phyloP scores from a whole-genome alignment of 1,140 invertebrate genomes.

The Magallana gigas region DNA sequence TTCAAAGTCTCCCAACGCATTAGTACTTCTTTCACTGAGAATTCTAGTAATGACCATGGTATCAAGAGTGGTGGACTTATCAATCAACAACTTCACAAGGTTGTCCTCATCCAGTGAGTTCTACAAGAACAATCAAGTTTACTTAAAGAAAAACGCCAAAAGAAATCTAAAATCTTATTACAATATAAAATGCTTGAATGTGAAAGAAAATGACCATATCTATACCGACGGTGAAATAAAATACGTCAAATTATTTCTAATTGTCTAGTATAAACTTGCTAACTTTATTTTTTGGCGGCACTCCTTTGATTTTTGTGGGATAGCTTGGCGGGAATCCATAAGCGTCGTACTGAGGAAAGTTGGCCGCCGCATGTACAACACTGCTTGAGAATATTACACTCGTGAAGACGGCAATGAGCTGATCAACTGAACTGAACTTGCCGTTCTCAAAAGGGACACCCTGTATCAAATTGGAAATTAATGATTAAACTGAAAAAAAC shows the following conservation, averaged over 20 bases:
- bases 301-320: slow-evolving; percentile 75
- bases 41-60: slow-evolving; percentile 78
- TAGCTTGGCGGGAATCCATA: slow-evolving; percentile 80
- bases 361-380: slow-evolving; percentile 78
- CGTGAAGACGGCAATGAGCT: slow-evolving; percentile 73
- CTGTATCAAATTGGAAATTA: slow-evolving; percentile 11
- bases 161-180: too few relatives aligned
- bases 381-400: slow-evolving; percentile 78
- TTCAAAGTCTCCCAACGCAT: slow-evolving; percentile 79
- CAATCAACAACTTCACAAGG: slow-evolving; percentile 71
- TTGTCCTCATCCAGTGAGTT: slow-evolving; percentile 68
- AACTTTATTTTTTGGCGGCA: slow-evolving; percentile 79
- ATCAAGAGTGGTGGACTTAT: slow-evolving; percentile 74
- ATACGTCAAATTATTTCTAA: too few relatives aligned
- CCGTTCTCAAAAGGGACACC: slow-evolving; percentile 62
- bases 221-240: too few relatives aligned
- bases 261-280: not conserved
- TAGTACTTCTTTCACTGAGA: slow-evolving; percentile 75
- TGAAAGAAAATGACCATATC: too few relatives aligned
- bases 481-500: not conserved
- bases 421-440: slow-evolving; percentile 66
- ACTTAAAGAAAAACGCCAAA: too few relatives aligned
- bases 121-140: slow-evolving; percentile 19
- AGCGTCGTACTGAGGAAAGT: slow-evolving; percentile 74
- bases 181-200: too few relatives aligned